Percentiles rank a stretch among this genome's conserved stretches.
These are phyloP conservation scores for Spicauda simplicius DNA, from an alignment of 2,888 invertebrate genomes.

Conservation along the genomic window DNA sequence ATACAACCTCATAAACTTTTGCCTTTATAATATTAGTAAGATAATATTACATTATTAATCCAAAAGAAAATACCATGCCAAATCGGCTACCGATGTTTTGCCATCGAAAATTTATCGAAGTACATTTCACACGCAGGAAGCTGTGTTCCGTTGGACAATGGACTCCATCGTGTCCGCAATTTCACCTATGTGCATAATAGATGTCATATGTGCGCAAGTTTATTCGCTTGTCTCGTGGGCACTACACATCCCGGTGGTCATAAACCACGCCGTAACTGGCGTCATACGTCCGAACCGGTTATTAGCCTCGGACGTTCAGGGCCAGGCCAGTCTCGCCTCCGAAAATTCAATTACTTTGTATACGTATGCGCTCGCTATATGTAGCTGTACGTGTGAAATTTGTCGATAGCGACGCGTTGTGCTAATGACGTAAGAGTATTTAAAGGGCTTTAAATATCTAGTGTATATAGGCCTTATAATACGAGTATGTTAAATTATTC, in stretches of 20 bases:
- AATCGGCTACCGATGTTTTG: too few species aligned
- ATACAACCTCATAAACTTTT: too few species aligned
- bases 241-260: slow-evolving; percentile 39
- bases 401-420: neutral
- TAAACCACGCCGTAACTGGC: slow-evolving; percentile 45
- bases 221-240: slow-evolving; percentile 27
- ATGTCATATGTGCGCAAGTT: slow-evolving; percentile 14
- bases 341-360: slow-evolving; percentile 77
- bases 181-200: slow-evolving; percentile 13
- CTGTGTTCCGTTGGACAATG: neutral
- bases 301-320: slow-evolving; percentile 44
- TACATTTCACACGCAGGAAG: too few species aligned
- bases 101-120: too few species aligned
- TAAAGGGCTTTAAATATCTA: too few species aligned
- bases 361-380: neutral
- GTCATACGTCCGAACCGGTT: slow-evolving; percentile 46
- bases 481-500: too few species aligned
- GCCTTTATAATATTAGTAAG: too few species aligned
- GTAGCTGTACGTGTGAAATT: neutral
- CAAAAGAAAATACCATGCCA: too few species aligned
- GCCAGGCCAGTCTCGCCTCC: slow-evolving; percentile 50
- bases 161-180: neutral
- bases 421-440: neutral
- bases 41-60: too few species aligned
- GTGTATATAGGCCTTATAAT: too few species aligned